A percentile compares a stretch with the other conserved stretches of the same genome.
phyloP scores from a whole-genome alignment of 2,888 invertebrate species.

The Gastracanthus pulcherrimus region DNA sequence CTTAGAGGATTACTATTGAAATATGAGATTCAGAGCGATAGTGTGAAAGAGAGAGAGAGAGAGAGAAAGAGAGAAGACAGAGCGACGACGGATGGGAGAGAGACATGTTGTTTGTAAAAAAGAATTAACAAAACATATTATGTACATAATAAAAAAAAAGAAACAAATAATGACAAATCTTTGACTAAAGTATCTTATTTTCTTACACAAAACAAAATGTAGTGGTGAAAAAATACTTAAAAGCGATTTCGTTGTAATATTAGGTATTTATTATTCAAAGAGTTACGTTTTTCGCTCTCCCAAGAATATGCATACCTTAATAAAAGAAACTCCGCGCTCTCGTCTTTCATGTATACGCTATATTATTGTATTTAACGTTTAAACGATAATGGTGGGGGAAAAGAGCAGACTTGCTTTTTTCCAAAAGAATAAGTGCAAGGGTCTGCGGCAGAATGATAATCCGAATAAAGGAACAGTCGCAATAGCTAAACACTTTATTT shows the following conservation, averaged over 20 bases:
- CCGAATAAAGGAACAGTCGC: not conserved
- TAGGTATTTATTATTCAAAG: constrained; percentile 54
- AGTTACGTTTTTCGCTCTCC: constrained; percentile 51
- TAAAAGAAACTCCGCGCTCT: constrained; percentile 58
- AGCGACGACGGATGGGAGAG: constrained; percentile 26
- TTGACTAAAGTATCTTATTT: constrained; percentile 76
- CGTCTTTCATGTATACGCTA: constrained; percentile 64
- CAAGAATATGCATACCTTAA: constrained; percentile 45
- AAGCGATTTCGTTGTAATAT: constrained; percentile 52
- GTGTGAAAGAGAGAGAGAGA: constrained; percentile 47
- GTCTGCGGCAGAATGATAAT: constrained; percentile 11
- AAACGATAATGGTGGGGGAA: constrained; percentile 3
- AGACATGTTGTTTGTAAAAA: constrained; percentile 53
- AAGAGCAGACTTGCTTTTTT: not conserved
- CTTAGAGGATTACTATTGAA: constrained; percentile 41
- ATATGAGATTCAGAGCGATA: constrained; percentile 40
- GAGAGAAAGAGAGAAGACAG: constrained; percentile 42
- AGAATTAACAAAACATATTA: constrained; percentile 57
- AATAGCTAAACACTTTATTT: constrained; percentile 18
- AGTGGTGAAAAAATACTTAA: constrained; percentile 62
- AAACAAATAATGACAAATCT: constrained; percentile 63
- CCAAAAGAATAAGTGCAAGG: constrained; percentile 3
- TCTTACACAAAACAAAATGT: constrained; percentile 72
- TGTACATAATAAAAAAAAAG: constrained; percentile 70
- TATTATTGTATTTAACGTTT: constrained; percentile 51